Evolutionary conservation across 2,888 invertebrate genomes (phyloP).

Genomic region (Encarsia formosa): DNA sequence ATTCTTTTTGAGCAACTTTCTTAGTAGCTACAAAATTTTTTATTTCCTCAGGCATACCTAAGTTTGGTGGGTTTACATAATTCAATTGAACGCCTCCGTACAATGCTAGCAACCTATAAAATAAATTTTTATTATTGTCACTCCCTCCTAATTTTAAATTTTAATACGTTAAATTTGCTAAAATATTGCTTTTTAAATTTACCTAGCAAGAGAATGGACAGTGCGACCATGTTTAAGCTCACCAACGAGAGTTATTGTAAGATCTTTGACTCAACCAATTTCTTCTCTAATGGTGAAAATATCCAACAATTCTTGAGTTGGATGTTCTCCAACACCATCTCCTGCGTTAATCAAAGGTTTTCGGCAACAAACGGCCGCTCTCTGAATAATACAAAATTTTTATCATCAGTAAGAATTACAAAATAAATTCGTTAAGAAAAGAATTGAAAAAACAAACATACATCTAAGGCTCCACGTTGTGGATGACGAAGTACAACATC

Average conservation of each 20-base stretch:
- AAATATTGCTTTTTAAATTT: too few species aligned
- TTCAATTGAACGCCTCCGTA: constrained; percentile 85
- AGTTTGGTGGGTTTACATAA: constrained; percentile 82
- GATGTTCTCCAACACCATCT: constrained; percentile 95
- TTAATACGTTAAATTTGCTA: too few species aligned
- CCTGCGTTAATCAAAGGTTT: constrained; percentile 97
- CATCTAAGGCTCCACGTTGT: constrained; percentile 82
- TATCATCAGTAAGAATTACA: too few species aligned
- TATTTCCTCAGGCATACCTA: constrained; percentile 90
- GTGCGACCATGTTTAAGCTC: constrained; percentile 97
- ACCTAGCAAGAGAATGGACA: constrained; percentile 92
- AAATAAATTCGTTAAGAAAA: too few species aligned
- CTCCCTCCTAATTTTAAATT: neutral
- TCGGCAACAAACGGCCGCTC: constrained; percentile 75
- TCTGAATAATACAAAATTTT: too few species aligned
- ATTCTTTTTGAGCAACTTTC: constrained; percentile 73
- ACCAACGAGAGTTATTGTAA: constrained; percentile 97
- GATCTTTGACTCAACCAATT: constrained; percentile 95
- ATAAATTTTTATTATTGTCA: neutral
- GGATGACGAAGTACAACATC: constrained; percentile 95
- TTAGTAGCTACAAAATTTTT: constrained; percentile 72
- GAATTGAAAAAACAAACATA: constrained; percentile 53
- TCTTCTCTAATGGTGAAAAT: constrained; percentile 98
- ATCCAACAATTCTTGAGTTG: constrained; percentile 95
- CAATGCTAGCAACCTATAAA: constrained; percentile 69